Evolutionary conservation across 2,113 vertebrate species (phyloP), one percentile per base, ranked within the genome.

Genomic region (Corythaeola cristata): DNA sequence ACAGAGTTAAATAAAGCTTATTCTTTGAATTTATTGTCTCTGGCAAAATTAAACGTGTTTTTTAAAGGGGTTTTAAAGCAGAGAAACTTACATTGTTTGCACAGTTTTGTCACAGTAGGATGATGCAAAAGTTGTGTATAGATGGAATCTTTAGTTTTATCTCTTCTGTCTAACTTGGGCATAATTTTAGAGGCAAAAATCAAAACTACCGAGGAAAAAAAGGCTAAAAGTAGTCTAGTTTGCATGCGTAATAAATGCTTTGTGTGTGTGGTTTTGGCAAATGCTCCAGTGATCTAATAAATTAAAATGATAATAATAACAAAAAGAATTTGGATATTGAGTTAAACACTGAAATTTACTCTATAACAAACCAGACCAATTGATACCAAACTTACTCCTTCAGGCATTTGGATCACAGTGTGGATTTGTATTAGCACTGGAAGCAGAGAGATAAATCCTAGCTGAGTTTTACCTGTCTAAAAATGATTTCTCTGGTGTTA

Each of bases 191-290:
- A 82, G 60, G 74, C 93, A 82, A 72, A 49, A 69, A 83, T 69
- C 30, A 85, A 85, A 63, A 79, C 37, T 88, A 30, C 26, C 13
- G 44, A 89, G 39, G 5, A 89, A 44, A 63, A 68, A 68, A 92
- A n/a, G 52, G 2, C 33, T 73, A 13, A 4, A 79, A n/a, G 49
- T 76, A 62, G 35, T 52, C 53, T 44, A 45, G 39, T 72, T 85
- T 68, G 33, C 63, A 41, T 6, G 4, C 26, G 85, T 90, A 41
- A n/a, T 47, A 45, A 66, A 62, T 20, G 15, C 19, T 69, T 66
- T 83, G 16, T 79, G 17, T n/a, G 24, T 88, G 85, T 81, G 82
- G 35, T 83, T 94, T 93, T 87, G 89, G 75, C 68, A 94, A 88
- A 49, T 55, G 27, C 14, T 76, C 9, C 67, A 55, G 20, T 44